Conservation (phyloP, 1,140 invertebrate species). For the Megalonaias nervosa region DNA sequence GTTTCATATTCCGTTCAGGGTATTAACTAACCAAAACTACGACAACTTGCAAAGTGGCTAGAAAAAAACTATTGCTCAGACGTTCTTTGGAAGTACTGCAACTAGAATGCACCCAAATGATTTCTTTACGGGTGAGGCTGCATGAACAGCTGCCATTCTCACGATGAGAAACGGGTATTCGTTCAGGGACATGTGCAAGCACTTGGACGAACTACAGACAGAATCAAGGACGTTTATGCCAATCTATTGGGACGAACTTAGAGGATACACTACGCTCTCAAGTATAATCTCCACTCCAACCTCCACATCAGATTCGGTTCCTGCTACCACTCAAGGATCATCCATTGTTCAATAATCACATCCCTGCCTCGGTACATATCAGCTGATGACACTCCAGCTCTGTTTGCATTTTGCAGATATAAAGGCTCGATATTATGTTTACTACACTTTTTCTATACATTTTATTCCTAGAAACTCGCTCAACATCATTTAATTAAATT, state of each 20-base stretch:
- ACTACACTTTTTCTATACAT: no score
- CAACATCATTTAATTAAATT: no score
- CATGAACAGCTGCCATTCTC: constrained; percentile 13
- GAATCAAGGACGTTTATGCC: not conserved
- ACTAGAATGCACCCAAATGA: constrained; percentile 27
- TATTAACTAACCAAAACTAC: constrained; percentile 22
- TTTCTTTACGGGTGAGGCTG: constrained; percentile 17
- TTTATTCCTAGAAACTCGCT: no score
- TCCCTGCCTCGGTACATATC: no score
- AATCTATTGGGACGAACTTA: not conserved
- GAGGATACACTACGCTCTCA: not conserved
- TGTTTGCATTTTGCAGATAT: no score
- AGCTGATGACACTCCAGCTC: no score
- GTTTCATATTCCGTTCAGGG: constrained; percentile 28
- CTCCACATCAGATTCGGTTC: no score
- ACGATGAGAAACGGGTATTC: constrained; percentile 14
- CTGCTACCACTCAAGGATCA: no score
- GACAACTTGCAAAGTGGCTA: constrained; percentile 34
- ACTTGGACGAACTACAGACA: constrained; percentile 2
- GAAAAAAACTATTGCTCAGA: constrained; percentile 25
- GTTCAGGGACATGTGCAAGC: constrained; percentile 2
- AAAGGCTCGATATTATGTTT: no score
- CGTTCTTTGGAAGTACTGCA: constrained; percentile 22
- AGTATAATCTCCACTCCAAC: no score
- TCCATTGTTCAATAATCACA: no score